These are phyloP conservation scores for Athrips mouffetella DNA, from an alignment of 2,888 invertebrate genomes.

Conservation along the genomic window DNA sequence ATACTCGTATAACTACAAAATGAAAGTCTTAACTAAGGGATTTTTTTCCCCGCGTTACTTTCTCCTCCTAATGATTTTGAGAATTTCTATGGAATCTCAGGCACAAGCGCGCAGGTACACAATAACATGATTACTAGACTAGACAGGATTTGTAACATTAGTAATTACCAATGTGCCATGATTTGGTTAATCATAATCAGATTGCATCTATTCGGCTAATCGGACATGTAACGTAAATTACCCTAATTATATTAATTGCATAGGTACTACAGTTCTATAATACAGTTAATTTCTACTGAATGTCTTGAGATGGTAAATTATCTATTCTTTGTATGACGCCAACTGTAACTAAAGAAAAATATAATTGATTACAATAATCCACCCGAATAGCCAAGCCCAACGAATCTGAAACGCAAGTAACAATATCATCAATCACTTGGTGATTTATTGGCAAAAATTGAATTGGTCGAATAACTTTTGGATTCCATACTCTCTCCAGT, in stretches of 20 bases:
- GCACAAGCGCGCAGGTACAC: too few species aligned
- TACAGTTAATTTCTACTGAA: too few species aligned
- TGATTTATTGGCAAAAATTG: conserved; percentile 7
- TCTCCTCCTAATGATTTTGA: too few species aligned
- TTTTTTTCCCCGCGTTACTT: too few species aligned
- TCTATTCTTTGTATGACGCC: not conserved
- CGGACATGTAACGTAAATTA: not conserved
- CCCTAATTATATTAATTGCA: too few species aligned
- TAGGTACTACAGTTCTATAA: too few species aligned
- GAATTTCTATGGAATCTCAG: too few species aligned
- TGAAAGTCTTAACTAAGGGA: too few species aligned
- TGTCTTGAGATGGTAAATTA: not conserved
- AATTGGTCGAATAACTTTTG: conserved; percentile 16
- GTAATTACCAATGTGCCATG: not conserved
- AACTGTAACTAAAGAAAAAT: not conserved
- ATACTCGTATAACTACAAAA: too few species aligned
- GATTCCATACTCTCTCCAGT: too few species aligned
- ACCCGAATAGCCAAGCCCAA: not conserved
- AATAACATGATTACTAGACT: not conserved
- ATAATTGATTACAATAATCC: not conserved
- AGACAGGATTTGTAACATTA: not conserved
- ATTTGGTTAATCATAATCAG: not conserved
- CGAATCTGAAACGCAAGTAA: conserved; percentile 13
- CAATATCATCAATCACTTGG: conserved; percentile 17
- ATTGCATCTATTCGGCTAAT: not conserved